Evolutionary conservation across 2,113 vertebrate genomes (phyloP), one percentile per base, ranked within the genome.

Genomic region (Dryoscopus gambensis): DNA sequence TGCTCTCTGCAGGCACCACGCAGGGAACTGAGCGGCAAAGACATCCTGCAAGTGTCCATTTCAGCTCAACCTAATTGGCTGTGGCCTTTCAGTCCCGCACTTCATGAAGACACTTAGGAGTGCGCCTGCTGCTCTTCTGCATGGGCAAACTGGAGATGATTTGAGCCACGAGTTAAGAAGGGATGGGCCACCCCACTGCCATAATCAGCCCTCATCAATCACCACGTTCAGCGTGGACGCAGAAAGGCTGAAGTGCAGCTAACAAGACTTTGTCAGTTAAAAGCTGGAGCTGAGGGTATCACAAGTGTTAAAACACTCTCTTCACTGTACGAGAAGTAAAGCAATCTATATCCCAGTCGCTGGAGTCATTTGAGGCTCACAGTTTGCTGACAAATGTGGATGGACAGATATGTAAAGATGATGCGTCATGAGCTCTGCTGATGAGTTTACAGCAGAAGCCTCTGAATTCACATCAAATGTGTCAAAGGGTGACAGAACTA

Each of bases 401-500:
- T 79, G 52, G 96, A 93, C 97, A 97, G 97, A 97, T 97, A 98
- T 93, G 96, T 97, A 98, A 97, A 98, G 97, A 98, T 97, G 96
- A 97, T 97, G 93, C 91, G 53, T 96, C 97, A 93, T 95, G 95
- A 96, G 94, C 96, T 93, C 91, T 89, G 96, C 95, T 96, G 94
- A 97, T 93, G 95, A 97, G 96, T 97, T 97, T 98, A 91, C 97
- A 91, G 93, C 95, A 97, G 95, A 96, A 97, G 95, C 85, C 87
- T 77, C 93, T 81, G 95, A 96, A 91, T 96, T 96, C 96, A 90
- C 97, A 97, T 97, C 97, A 97, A 89, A 97, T 94, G 87, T 98
- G 97, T 98, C 97, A 95, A 96, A 95, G 96, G 95, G 96, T 97
- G 97, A 97, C 97, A 97, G 95, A 97, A 67, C 96, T 96, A 92